Evolutionary conservation across 2,797 vertebrate species (phyloP).

Genomic region (Brachymystax lenok): DNA sequence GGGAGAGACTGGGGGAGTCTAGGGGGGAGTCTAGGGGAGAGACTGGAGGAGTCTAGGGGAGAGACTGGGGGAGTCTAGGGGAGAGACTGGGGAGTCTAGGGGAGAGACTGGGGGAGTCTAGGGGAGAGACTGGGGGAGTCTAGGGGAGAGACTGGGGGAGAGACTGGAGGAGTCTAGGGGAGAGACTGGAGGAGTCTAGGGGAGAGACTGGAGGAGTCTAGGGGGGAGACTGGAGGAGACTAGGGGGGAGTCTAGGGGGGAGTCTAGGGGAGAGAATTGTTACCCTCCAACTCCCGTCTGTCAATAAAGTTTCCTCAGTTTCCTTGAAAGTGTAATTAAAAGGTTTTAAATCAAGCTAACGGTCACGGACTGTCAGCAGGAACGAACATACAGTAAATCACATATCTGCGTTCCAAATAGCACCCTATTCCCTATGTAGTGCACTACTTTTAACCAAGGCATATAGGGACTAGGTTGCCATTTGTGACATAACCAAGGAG

Average conservation of each 20-base stretch:
- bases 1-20: too few relatives aligned
- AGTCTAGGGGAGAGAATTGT: not conserved
- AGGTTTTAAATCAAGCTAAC: not conserved
- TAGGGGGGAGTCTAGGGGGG: too few relatives aligned
- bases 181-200: fast-evolving
- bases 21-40: too few relatives aligned
- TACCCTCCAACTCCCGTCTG: not conserved
- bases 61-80: too few relatives aligned
- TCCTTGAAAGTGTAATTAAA: not conserved
- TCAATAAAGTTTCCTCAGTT: not conserved
- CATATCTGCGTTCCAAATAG: not conserved
- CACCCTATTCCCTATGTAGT: not conserved
- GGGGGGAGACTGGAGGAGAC: too few relatives aligned
- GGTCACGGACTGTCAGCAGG: not conserved
- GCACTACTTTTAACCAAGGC: not conserved
- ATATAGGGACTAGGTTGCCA: not conserved
- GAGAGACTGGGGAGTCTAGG: too few relatives aligned
- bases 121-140: too few relatives aligned
- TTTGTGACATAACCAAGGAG: not conserved
- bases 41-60: too few relatives aligned
- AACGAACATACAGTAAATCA: not conserved
- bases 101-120: too few relatives aligned
- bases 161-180: too few relatives aligned
- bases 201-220: too few relatives aligned
- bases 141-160: too few relatives aligned